Evolutionary conservation across 2,888 invertebrate genomes (phyloP).

Genomic region (Strigamia crassipes): DNA sequence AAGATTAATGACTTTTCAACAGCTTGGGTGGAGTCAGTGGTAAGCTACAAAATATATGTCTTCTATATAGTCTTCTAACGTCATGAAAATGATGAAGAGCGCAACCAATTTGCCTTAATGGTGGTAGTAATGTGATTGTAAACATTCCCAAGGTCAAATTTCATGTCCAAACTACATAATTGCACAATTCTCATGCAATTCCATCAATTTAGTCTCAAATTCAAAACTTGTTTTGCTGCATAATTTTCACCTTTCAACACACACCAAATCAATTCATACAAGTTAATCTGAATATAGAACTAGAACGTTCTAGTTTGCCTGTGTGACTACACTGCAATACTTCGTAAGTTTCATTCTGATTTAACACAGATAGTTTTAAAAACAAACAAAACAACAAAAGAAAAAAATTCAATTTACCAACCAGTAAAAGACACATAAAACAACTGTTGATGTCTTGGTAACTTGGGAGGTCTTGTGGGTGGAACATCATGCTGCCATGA

Average conservation of each 20-base stretch:
- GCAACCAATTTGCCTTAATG: conserved; percentile 1
- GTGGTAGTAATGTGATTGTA: neutral
- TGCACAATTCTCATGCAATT: neutral
- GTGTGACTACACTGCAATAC: neutral
- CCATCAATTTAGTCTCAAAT: neutral
- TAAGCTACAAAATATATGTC: neutral
- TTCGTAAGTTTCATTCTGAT: neutral
- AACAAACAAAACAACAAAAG: neutral
- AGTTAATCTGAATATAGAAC: too few relatives aligned
- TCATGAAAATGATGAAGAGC: conserved; percentile 12
- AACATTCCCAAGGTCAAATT: conserved; percentile 4
- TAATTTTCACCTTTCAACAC: neutral
- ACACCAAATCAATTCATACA: neutral
- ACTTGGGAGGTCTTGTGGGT: conserved; percentile 28
- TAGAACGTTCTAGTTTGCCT: neutral
- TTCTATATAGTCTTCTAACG: neutral
- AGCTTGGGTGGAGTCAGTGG: conserved; percentile 24
- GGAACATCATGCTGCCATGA: neutral
- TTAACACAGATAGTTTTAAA: neutral
- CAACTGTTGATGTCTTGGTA: neutral
- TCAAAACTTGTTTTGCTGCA: neutral
- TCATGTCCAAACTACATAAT: neutral
- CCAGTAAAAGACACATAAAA: neutral
- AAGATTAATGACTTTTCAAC: neutral
- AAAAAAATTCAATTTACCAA: neutral